phyloP scores from a whole-genome alignment of 2,797 vertebrate species.

The Pterois miles region DNA sequence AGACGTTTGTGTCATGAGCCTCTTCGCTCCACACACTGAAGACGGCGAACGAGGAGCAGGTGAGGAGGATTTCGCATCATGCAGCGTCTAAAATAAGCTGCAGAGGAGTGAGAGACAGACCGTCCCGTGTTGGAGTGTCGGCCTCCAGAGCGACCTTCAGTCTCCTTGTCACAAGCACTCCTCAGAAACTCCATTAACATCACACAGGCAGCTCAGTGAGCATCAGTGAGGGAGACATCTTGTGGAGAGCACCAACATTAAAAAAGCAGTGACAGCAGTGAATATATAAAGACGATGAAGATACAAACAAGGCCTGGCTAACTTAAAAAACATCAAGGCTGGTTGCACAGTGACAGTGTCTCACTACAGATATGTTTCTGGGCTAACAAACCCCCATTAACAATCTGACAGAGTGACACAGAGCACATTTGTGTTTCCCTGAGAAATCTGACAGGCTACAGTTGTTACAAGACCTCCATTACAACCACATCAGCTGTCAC shows the following conservation, averaged over 20 bases:
- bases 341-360: constrained; percentile 52
- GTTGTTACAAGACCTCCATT: constrained; percentile 78
- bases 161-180: constrained; percentile 74
- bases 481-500: constrained; percentile 70
- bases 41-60: constrained; percentile 8
- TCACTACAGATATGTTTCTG: constrained; percentile 51
- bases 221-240: constrained; percentile 71
- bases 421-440: constrained; percentile 76
- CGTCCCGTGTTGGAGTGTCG: constrained; percentile 38
- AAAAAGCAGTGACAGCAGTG: constrained; percentile 43
- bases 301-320: constrained; percentile 42
- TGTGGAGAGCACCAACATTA: constrained; percentile 62
- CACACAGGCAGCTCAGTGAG: constrained; percentile 57
- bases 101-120: constrained; percentile 29
- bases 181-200: constrained; percentile 68
- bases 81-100: not conserved
- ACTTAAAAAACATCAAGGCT: constrained; percentile 51
- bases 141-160: constrained; percentile 68
- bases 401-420: constrained; percentile 75
- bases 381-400: constrained; percentile 72
- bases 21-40: constrained; percentile 3
- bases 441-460: constrained; percentile 71
- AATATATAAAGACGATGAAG: constrained; percentile 48
- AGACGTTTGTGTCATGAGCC: not conserved
- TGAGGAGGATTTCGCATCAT: constrained; percentile 8